phyloP scores from a whole-genome alignment of 2,888 invertebrate genomes.

The Synanthedon formicaeformis region DNA sequence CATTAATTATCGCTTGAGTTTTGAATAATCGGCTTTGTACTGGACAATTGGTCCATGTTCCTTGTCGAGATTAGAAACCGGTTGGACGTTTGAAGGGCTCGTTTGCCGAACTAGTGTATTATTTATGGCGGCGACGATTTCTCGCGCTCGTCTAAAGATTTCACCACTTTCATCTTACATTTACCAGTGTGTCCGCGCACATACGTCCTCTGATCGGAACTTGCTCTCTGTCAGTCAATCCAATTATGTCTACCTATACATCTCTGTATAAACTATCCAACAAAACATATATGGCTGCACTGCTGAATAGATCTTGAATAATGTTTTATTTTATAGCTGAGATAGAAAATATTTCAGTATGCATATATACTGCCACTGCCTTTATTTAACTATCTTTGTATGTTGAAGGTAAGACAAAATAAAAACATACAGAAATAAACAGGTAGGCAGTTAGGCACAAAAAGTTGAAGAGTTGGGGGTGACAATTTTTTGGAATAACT shows the following conservation, averaged over 20 bases:
- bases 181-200: conserved; percentile 30
- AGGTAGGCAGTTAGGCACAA: too few species aligned
- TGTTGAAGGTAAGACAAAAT: too few species aligned
- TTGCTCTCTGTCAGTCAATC: conserved; percentile 8
- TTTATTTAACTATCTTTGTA: too few species aligned
- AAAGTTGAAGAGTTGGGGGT: too few species aligned
- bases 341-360: too few species aligned
- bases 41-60: conserved; percentile 21
- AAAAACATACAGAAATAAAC: too few species aligned
- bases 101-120: conserved; percentile 57
- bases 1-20: conserved; percentile 14
- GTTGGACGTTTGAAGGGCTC: conserved; percentile 51
- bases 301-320: too few species aligned
- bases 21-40: conserved; percentile 15
- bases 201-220: conserved; percentile 27
- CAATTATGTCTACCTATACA: not conserved
- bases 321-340: too few species aligned
- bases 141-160: conserved; percentile 54
- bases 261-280: too few species aligned
- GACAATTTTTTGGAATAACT: too few species aligned
- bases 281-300: too few species aligned
- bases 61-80: conserved; percentile 40
- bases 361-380: too few species aligned
- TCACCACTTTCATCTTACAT: conserved; percentile 66
- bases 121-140: conserved; percentile 61